Evolutionary conservation across 2,113 vertebrate species (phyloP), one percentile per base, ranked within the genome.

Genomic region (Pelmatolapia mariae): DNA sequence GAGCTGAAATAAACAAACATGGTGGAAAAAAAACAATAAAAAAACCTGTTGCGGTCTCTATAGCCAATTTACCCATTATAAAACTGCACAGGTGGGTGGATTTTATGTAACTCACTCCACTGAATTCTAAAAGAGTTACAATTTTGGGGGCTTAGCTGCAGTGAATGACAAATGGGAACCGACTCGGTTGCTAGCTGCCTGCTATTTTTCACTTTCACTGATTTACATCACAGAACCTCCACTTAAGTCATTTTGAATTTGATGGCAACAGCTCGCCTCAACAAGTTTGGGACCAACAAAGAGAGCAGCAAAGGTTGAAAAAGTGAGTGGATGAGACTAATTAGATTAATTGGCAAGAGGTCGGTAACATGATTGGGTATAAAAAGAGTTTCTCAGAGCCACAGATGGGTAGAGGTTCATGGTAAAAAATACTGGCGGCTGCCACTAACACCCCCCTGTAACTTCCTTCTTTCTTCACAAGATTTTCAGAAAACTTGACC

Each of bases 21-120:
- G 11, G n/a, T 24, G 12, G 8, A 0, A 16, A 71, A 43, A 16
- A 13, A 6, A 0, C 18, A 13, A 13, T 2, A 13, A 66, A 38
- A 38, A 66, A 66, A 3, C 4, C 66, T 10, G 19, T 15, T 6
- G 63, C 1, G 5, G 22, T 43, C 38, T 71, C 66, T 71, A 71
- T 0, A 43, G 7, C n/a, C 11, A 22, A 71, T 6, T 71, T 26
- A 45, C 38, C 38, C 5, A 0, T 43, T 71, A 24, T 2, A 24
- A 71, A 3, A 43, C 66, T 24, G 66, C 36, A 71, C 36, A 43
- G n/a, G 66, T 45, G 13, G n/a, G n/a, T 43, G 22, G 12, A 26
- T 45, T 71, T 45, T 71, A 45, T 71, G 38, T 26, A 71, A 71
- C n/a, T 71, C 38, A 26, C 8, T 24, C n/a, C 38, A 43, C 7